These are phyloP conservation scores for Apodemus sylvaticus DNA, from an alignment of 2,113 vertebrate species.

Conservation along the genomic window DNA sequence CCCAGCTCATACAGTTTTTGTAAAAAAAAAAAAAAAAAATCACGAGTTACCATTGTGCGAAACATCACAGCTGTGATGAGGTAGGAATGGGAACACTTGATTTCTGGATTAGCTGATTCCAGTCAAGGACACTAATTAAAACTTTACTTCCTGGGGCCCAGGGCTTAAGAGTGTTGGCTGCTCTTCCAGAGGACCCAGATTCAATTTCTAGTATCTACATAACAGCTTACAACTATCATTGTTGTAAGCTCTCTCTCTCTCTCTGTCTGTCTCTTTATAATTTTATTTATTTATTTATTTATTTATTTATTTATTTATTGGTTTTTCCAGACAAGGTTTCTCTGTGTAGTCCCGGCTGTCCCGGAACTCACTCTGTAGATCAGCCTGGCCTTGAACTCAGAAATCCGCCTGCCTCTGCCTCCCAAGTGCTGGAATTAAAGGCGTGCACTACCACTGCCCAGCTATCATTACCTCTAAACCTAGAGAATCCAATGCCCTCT, in stretches of 20 bases:
- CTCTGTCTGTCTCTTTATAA: no score
- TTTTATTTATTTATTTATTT: no score
- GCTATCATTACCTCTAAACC: background rate
- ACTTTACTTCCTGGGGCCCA: background rate
- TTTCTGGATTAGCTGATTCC: background rate
- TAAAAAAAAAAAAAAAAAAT: background rate
- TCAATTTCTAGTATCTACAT: background rate
- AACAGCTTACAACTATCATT: background rate
- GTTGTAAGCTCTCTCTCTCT: no score
- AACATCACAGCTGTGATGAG: background rate
- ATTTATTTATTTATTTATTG: no score
- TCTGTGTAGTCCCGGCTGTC: no score
- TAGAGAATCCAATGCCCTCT: background rate
- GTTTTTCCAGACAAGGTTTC: no score
- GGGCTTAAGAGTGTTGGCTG: background rate
- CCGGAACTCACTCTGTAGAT: no score
- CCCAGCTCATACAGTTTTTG: background rate
- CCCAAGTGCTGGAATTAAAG: no score
- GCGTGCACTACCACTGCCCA: no score
- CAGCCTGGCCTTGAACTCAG: no score
- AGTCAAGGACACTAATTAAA: background rate
- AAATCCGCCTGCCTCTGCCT: no score
- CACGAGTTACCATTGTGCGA: background rate
- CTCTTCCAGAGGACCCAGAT: background rate
- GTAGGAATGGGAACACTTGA: background rate